Conservation (phyloP, 2,113 vertebrate genomes). For the Cettia cetti region DNA sequence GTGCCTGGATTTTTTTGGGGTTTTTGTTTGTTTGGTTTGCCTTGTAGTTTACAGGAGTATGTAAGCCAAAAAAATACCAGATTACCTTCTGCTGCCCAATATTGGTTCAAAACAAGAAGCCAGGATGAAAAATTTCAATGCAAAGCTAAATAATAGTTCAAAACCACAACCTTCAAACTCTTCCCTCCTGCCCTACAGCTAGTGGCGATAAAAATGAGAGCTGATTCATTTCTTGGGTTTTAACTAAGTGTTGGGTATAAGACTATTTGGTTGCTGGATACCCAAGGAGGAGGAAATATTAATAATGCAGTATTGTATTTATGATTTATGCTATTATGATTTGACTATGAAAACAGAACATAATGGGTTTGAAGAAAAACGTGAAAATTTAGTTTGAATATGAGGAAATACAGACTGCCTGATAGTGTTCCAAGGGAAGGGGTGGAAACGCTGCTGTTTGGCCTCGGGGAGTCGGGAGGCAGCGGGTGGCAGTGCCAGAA, state of each 20-base stretch:
- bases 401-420: neutral
- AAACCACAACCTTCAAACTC: neutral
- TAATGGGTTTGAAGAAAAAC: neutral
- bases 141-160: neutral
- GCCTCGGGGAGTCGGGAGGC: neutral
- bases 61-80: neutral
- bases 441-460: neutral
- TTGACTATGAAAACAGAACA: neutral
- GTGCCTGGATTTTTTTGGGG: neutral
- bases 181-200: neutral
- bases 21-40: neutral
- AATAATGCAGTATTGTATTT: conserved; percentile 15
- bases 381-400: neutral
- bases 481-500: neutral
- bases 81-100: neutral
- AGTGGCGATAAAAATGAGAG: neutral
- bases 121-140: neutral
- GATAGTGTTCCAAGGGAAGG: neutral
- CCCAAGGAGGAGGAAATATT: conserved; percentile 7
- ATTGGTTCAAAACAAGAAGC: neutral
- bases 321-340: conserved; percentile 16
- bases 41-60: neutral
- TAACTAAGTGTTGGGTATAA: conserved; percentile 20
- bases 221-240: conserved; percentile 36
- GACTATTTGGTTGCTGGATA: conserved; percentile 15